These are phyloP conservation scores for Eupleurogrammus muticus DNA, from an alignment of 2,797 vertebrate species.

Conservation along the genomic window DNA sequence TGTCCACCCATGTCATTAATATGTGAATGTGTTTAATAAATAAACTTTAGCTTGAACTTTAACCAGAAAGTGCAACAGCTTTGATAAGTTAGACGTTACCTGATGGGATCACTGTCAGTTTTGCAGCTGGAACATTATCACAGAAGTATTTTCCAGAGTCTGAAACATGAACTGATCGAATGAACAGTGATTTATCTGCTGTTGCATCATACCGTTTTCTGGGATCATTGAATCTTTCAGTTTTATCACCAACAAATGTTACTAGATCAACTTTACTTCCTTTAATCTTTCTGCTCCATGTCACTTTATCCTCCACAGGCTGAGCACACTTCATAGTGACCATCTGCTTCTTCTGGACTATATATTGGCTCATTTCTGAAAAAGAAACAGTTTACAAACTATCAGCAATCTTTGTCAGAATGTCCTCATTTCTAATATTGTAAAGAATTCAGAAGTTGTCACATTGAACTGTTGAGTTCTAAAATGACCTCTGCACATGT, in stretches of 20 bases:
- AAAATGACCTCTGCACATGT: no score
- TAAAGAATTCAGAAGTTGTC: no score
- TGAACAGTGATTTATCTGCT: accelerated
- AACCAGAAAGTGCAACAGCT: neutral
- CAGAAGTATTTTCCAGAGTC: constrained; percentile 33
- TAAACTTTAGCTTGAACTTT: no score
- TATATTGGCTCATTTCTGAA: neutral
- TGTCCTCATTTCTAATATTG: no score
- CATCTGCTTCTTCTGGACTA: accelerated
- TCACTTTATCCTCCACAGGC: accelerated
- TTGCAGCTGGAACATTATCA: neutral
- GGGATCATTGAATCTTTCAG: accelerated
- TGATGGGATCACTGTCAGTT: constrained; percentile 39
- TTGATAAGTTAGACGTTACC: constrained; percentile 3
- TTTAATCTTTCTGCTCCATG: constrained; percentile 2
- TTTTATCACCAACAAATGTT: accelerated
- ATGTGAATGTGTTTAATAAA: no score
- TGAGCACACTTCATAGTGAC: neutral
- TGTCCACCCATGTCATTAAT: no score
- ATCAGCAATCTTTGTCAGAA: no score
- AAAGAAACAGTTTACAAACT: neutral
- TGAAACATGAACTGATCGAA: accelerated
- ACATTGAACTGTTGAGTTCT: no score
- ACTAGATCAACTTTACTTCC: neutral
- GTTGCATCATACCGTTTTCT: accelerated